A percentile compares a stretch with the other conserved stretches of the same genome.
phyloP scores from a whole-genome alignment of 2,113 vertebrate species.

The Cochlearius cochlearius region DNA sequence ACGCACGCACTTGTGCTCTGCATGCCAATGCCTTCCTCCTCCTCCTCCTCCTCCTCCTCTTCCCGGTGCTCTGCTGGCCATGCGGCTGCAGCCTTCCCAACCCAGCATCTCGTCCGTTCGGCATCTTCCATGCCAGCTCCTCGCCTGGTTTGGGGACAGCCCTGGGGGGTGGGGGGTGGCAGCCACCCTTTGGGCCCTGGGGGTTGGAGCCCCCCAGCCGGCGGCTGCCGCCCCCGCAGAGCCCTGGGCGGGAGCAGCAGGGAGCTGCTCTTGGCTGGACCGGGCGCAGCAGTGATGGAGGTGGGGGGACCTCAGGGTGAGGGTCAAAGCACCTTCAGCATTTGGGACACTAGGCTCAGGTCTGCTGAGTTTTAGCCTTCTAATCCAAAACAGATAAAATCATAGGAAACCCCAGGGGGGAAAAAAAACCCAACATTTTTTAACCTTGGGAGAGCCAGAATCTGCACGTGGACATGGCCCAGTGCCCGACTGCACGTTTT shows the following conservation, averaged over 20 bases:
- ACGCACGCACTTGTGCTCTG: constrained; percentile 22
- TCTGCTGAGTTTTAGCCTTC: not conserved
- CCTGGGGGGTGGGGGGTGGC: not conserved
- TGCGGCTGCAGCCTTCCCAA: fast-evolving
- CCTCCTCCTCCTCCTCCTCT: not conserved
- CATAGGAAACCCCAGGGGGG: not conserved
- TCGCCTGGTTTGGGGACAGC: not conserved
- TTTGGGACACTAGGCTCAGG: not conserved
- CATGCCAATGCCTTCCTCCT: constrained; percentile 30
- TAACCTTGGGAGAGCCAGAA: not conserved
- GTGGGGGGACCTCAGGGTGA: not conserved
- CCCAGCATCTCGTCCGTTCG: fast-evolving
- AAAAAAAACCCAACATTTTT: fast-evolving
- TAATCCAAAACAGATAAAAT: not conserved
- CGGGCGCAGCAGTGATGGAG: fast-evolving
- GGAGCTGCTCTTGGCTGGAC: not conserved
- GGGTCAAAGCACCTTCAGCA: not conserved
- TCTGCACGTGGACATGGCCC: not conserved
- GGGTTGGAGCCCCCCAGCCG: not conserved
- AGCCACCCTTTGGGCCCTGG: not conserved
- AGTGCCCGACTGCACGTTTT: fast-evolving
- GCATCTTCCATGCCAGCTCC: not conserved
- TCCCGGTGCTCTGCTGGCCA: not conserved
- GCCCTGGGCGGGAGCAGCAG: not conserved
- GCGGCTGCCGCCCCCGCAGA: not conserved